These are phyloP conservation scores for Redunca redunca DNA, from an alignment of 2,113 vertebrate genomes.

Conservation along the genomic window DNA sequence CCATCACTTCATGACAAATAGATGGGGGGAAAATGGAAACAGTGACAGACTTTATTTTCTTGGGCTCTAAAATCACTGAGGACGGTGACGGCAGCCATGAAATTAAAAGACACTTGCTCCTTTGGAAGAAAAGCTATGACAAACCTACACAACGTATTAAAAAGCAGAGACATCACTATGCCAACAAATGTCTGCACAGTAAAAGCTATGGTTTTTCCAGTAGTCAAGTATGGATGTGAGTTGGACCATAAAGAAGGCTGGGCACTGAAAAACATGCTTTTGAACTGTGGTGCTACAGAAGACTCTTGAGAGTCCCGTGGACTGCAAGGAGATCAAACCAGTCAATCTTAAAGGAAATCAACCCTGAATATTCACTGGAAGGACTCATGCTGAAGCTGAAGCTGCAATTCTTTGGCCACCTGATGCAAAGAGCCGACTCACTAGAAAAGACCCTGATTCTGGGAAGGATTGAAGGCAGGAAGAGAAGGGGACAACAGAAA, in stretches of 20 bases:
- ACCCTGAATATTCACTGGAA: not conserved
- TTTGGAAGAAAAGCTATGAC: not conserved
- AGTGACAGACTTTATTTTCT: not conserved
- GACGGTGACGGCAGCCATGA: not conserved
- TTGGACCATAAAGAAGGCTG: not conserved
- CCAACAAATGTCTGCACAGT: not conserved
- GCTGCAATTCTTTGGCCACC: not conserved
- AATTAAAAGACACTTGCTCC: not conserved
- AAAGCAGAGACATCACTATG: not conserved
- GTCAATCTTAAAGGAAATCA: not conserved
- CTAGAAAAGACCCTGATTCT: not conserved
- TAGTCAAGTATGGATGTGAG: not conserved
- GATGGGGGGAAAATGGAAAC: not conserved
- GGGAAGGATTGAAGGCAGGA: not conserved
- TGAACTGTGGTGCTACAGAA: not conserved
- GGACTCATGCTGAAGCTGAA: not conserved
- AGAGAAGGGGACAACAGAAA: not conserved
- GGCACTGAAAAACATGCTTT: not conserved
- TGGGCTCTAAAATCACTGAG: not conserved
- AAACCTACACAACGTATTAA: not conserved
- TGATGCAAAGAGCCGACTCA: not conserved
- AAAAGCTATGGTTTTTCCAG: not conserved
- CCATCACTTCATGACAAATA: not conserved
- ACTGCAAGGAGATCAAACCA: not conserved
- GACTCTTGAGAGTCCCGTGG: not conserved